Evolutionary conservation across 2,888 invertebrate genomes (phyloP), one percentile per base, ranked within the genome.

Genomic region (Halictus quadricinctus): DNA sequence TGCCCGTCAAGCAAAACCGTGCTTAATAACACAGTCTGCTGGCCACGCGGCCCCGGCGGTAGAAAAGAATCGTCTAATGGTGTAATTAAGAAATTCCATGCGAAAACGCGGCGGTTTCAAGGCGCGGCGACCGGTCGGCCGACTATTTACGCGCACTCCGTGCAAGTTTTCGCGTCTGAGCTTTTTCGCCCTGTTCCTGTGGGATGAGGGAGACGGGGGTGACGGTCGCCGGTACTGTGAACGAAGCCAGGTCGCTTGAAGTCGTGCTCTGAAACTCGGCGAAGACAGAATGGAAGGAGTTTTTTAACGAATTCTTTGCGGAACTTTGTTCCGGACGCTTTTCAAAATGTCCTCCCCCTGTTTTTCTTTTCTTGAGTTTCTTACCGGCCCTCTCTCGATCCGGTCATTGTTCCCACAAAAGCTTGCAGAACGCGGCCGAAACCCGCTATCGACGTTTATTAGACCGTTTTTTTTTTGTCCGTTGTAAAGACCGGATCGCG

Each of bases 1-100:
- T 82, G 64, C 48, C 72, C 82, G 75, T 76, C 76, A 72, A 83
- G 76, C 64, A 75, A 76, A 48, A 73, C 43, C 75, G 13, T 50
- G 72, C 43, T 81, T 80, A 89, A 86, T 74, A 84, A 77, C 79
- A 77, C 87, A 77, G 83, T 80, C 83, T 50, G 76, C 46, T 18
- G 76, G 66, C 58, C 25, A 6, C 36, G 13, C 18, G 25, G 66
- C 10, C 2, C 4, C 0, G n/a, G n/a, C 12, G 21, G 41, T 54
- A 66, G 72, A 73, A 86, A 87, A 81, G 89, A 89, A 89, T 82
- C 72, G 82, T 76, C 74, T 87, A 89, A 89, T 84, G 85, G 82
- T 58, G 79, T 85, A 88, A 88, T 88, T 89, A 88, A 87, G 84
- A 80, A 86, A 86, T 83, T 89, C 84, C 78, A 60, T 18, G 43